phyloP scores from a whole-genome alignment of 2,113 vertebrate genomes.

The Pomatostomus ruficeps region DNA sequence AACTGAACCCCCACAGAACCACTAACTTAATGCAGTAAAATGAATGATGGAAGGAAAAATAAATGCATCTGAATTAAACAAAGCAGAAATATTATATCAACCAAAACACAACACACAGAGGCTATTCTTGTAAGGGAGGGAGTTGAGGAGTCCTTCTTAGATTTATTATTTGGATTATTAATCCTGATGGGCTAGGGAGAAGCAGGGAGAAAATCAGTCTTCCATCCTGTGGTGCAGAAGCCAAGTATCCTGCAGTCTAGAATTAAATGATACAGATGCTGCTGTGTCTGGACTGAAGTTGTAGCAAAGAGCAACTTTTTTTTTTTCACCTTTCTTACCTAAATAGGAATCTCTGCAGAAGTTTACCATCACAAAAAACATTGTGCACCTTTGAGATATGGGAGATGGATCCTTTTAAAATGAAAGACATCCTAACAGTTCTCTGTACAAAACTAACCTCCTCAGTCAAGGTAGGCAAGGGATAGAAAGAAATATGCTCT shows the following conservation, averaged over 20 bases:
- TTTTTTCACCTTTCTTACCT: not conserved
- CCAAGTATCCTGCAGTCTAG: constrained; percentile 14
- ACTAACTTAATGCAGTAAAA: constrained; percentile 51
- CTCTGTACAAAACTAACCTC: not conserved
- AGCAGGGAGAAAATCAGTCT: constrained; percentile 22
- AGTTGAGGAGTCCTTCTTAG: not conserved
- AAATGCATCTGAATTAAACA: constrained; percentile 42
- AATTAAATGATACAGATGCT: constrained; percentile 46
- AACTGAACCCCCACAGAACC: constrained; percentile 24
- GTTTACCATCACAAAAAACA: not conserved
- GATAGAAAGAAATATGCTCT: not conserved
- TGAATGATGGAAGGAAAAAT: constrained; percentile 55
- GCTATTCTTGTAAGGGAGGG: not conserved
- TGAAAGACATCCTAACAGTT: not conserved
- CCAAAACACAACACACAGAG: not conserved
- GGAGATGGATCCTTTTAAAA: not conserved
- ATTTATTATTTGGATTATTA: constrained; percentile 68
- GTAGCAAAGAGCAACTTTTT: not conserved
- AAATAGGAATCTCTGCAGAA: not conserved
- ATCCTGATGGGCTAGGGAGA: constrained; percentile 63
- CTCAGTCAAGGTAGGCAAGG: not conserved
- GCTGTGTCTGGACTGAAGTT: constrained; percentile 8
- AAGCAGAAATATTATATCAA: constrained; percentile 18
- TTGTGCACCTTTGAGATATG: not conserved
- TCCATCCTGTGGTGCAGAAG: constrained; percentile 33